Percentiles rank a stretch among this genome's conserved stretches.
Conservation (phyloP, 2,888 invertebrate genomes). For the Caenorhabditis virilis region DNA sequence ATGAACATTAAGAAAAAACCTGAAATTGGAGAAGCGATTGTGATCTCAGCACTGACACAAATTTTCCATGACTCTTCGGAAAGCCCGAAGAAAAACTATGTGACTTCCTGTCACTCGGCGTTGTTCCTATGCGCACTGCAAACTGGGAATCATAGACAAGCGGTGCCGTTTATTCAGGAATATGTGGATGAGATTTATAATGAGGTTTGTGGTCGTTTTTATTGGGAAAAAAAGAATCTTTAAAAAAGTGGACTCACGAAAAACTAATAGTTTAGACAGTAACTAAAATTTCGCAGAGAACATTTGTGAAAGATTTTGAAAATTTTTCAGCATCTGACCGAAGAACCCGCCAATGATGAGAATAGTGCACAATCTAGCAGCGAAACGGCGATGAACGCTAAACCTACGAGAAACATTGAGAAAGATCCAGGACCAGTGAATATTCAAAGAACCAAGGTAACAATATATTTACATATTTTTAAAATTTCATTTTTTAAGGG, state of each 20-base stretch:
- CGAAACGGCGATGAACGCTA: background rate
- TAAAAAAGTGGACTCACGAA: no score
- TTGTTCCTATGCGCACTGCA: constrained; percentile 33
- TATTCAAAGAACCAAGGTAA: background rate
- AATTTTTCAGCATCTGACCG: no score
- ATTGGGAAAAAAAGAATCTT: no score
- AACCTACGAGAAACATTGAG: background rate
- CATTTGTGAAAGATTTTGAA: no score
- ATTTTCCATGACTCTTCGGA: constrained; percentile 7
- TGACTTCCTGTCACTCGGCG: constrained; percentile 33
- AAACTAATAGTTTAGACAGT: no score
- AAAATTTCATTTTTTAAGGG: no score
- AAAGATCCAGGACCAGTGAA: background rate
- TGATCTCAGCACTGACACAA: constrained; percentile 11
- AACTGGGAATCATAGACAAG: constrained; percentile 13
- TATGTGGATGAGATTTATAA: constrained; percentile 17
- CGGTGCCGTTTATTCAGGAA: constrained; percentile 15
- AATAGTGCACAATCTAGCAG: no score
- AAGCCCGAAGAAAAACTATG: background rate
- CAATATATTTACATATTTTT: no score
- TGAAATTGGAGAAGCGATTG: constrained; percentile 29
- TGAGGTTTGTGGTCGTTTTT: no score
- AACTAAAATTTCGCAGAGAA: no score
- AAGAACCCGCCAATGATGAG: no score
- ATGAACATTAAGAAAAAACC: constrained; percentile 35